A percentile compares a stretch with the other conserved stretches of the same genome.
phyloP scores from a whole-genome alignment of 2,888 invertebrate genomes.

The Drosophila nigritarsus region DNA sequence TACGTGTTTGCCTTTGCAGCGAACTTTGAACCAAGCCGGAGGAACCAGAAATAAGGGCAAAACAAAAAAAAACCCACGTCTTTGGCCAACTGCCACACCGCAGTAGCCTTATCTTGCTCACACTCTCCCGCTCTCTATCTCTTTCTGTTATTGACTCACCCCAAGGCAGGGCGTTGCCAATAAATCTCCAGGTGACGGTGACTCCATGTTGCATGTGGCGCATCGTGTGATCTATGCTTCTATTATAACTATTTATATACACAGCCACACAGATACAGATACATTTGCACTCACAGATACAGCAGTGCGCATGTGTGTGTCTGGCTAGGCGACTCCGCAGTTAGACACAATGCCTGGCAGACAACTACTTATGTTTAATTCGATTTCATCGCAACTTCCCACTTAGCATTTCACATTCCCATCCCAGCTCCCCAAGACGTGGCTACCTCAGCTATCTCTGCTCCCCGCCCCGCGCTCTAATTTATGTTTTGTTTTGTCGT shows the following conservation, averaged over 20 bases:
- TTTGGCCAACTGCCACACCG: constrained; percentile 43
- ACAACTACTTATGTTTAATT: constrained; percentile 71
- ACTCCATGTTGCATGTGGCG: constrained; percentile 84
- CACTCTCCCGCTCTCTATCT: constrained; percentile 2
- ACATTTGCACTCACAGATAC: constrained; percentile 23
- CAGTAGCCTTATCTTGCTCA: constrained; percentile 33
- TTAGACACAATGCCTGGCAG: constrained; percentile 17
- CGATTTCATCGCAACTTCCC: constrained; percentile 55
- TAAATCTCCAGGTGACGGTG: constrained; percentile 84
- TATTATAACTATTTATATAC: constrained; percentile 82
- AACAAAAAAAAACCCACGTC: constrained; percentile 43
- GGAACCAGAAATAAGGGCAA: constrained; percentile 15
- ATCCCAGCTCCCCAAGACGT: constrained; percentile 9
- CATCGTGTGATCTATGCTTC: constrained; percentile 83
- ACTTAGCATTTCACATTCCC: constrained; percentile 8
- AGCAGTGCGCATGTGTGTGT: constrained; percentile 48
- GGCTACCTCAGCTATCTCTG: constrained; percentile 17
- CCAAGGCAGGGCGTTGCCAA: constrained; percentile 74
- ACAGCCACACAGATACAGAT: constrained; percentile 29
- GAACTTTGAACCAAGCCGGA: constrained; percentile 72
- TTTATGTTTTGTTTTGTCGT: constrained; percentile 73
- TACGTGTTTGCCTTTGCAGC: constrained; percentile 79
- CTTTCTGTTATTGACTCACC: constrained; percentile 52
- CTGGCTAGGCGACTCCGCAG: constrained; percentile 16
- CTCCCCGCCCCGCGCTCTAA: constrained; percentile 39